Conservation (phyloP, 2,113 vertebrate genomes). For the Delphinapterus leucas region DNA sequence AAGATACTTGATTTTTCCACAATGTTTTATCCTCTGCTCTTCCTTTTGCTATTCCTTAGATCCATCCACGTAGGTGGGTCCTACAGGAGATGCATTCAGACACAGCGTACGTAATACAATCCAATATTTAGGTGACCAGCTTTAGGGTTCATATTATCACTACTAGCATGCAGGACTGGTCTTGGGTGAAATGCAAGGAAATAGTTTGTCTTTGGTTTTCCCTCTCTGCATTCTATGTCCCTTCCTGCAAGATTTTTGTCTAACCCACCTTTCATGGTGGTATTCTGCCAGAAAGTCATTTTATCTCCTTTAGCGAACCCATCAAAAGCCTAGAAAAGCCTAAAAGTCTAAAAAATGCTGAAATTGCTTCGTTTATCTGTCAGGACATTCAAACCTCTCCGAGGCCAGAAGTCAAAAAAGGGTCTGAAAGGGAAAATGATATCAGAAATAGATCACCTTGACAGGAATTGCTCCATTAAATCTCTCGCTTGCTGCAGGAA, state of each 20-base stretch:
- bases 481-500: not conserved
- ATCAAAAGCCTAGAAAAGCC: not conserved
- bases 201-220: not conserved
- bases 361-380: constrained; percentile 39
- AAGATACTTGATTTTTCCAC: not conserved
- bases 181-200: not conserved
- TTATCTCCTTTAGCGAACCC: not conserved
- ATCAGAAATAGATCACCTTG: constrained; percentile 37
- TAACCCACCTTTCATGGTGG: not conserved
- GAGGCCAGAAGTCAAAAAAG: constrained; percentile 37
- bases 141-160: not conserved
- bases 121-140: not conserved
- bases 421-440: not conserved
- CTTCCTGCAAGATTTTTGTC: not conserved
- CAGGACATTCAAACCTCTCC: constrained; percentile 32
- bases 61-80: not conserved
- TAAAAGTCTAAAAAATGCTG: not conserved
- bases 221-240: not conserved
- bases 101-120: not conserved
- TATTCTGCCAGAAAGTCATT: constrained; percentile 1
- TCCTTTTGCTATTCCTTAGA: not conserved
- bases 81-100: not conserved
- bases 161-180: not conserved
- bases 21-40: not conserved
- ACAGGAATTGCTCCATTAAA: not conserved